Evolutionary conservation across 2,113 vertebrate species (phyloP), one percentile per base, ranked within the genome.

Genomic region (Misgurnus anguillicaudatus): DNA sequence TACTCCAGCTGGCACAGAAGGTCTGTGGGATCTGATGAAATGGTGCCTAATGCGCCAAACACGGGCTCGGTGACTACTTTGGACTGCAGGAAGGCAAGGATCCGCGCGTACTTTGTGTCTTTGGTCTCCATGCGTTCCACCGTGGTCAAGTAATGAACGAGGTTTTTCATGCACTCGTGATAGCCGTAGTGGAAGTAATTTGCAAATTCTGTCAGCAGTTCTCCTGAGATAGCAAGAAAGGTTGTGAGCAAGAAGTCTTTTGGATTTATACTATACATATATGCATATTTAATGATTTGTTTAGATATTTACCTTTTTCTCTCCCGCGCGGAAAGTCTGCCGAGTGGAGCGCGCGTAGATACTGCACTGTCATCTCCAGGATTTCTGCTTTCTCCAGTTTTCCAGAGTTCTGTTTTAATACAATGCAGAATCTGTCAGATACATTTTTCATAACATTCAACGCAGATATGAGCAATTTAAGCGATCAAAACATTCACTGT

Each of bases 181-280:
- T 99, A 99, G 80, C 98, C 98, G 9, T 96, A 98, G 89, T 98
- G 97, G 85, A 98, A 99, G 77, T 98, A 99, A 89, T 96, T 98
- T n/a, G 98, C 96, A 80, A 99, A 99, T 86, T 99, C 98, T n/a
- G 95, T 94, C 66, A 98, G 89, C 57, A 99, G 90, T 80, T 99
- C 98, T 87, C 94, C 94, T 93, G 87, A 31, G 82, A 82, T 14
- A 9, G 21, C 41, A 36, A 83, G 65, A 4, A 9, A 58, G 64
- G 38, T 31, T 48, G 39, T 11, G 9, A 53, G 42, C 2, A 0
- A n/a, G 5, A 17, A 10, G 48, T 19, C 31, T 51, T 51, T 5
- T 42, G 24, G 24, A 3, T 31, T 31, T 3, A 31, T 31, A 1
- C 3, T 31, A 31, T 31, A 31, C 24, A 3, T 31, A 31, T 31